Evolutionary conservation across 2,888 invertebrate species (phyloP), one percentile per base, ranked within the genome.

Genomic region (Erebia palarica): DNA sequence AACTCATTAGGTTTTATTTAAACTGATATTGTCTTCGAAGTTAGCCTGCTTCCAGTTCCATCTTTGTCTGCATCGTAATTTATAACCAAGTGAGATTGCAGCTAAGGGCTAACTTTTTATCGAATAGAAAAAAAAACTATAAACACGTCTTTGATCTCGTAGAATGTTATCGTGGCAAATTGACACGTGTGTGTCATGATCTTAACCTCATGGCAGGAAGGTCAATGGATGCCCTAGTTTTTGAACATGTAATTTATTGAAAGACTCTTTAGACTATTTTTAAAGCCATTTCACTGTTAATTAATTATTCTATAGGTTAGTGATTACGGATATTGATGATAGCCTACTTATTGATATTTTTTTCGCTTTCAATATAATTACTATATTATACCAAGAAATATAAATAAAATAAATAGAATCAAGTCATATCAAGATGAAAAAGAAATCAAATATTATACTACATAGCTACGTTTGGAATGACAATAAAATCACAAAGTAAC

Each of bases 401-500:
- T 44, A 44, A 47, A 47, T 47, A 47, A 0, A 13, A 47, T 11
- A 47, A 47, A 47, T 47, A 13, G n/a, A n/a, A n/a, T n/a, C 11
- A 47, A 4, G 13, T 36, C 36, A 36, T 47, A 47, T 11, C 3
- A 44, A 11, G 1, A 47, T 47, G 3, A 3, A 11, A 47, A 47
- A 47, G 13, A 47, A 13, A 47, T 47, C 11, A 0, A 11, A 3
- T 47, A 13, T 47, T 47, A 47, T 27, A 47, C 2, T 36, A 36
- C n/a, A n/a, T n/a, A n/a, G n/a, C 36, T n/a, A 10, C 14, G n/a
- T 60, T 42, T 60, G 16, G n/a, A 16, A 60, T 4, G 11, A 42
- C 4, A 60, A n/a, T 49, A 49, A 63, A 63, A 72, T 16, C 16
- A 55, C 58, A 47, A 60, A 64, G 14, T 57, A 55, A 61, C 21